Evolutionary conservation across 2,797 vertebrate species (phyloP), one percentile per base, ranked within the genome.

Genomic region (Pseudochromis fuscus): DNA sequence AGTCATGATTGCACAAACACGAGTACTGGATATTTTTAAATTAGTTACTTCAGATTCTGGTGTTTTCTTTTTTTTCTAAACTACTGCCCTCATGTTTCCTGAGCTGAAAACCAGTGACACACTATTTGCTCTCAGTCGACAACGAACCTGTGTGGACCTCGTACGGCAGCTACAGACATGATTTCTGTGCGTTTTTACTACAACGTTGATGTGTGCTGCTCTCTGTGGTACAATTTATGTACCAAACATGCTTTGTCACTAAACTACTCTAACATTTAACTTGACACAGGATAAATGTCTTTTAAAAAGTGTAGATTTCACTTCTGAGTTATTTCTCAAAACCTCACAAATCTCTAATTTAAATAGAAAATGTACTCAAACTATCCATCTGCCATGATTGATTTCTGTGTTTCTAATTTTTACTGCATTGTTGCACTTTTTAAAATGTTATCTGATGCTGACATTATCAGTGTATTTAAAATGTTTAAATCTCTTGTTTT

Each of bases 111-210:
- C 23, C 6, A 40, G 16, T 40, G 25, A 35, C 51, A 62, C 35
- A 45, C 27, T 35, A 57, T 49, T 25, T 31, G 40, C 18, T 46
- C 48, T 69, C 16, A 57, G 51, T 61, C 56, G 31, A 50, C 27
- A 70, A 77, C 45, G 69, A 57, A 58, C 33, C 46, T 56, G 25
- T 69, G 46, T 70, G 28, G 52, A 70, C 38, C 27, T 79, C 56
- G 72, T 48, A 51, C 18, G 75, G 86, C 87, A 89, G 85, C 89
- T 87, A 80, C 71, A 70, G 71, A n/a, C 72, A 56, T 67, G 21
- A 37, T 64, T 67, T 1, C 44, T 75, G 30, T 64, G 37, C 65
- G 44, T 58, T 21, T 70, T 21, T 8, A 7, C 67, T 52, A 11
- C 19, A 71, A 42, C 59, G 38, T 73, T 52, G 15, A 51, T 74